Base-by-base conservation (phyloP, 2,888 invertebrate genomes). In the Nemotelus nigrinus region DNA sequence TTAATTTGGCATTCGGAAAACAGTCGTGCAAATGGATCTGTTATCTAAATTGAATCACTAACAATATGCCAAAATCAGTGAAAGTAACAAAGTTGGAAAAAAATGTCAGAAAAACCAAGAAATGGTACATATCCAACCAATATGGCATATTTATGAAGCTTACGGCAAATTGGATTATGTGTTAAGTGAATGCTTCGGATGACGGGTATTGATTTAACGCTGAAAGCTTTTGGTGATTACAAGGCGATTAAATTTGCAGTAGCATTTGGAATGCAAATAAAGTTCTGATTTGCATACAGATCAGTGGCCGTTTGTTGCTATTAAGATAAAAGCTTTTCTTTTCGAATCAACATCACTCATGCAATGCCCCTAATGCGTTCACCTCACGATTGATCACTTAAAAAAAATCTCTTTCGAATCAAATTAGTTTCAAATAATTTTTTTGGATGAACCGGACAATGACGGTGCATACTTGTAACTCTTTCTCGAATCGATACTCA, bases 1-100 rank as follows among this genome's bases (percentile, higher is more conserved):
- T 55, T 43, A 44, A 55, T 71, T 71, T 71, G 71, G 71, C 57
- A 71, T 71, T 71, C 71, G 57, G 57, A 71, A 71, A 71, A 57
- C 57, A 71, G 71, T n/a, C 55, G 71, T 8, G 47, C 25, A 10
- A 10, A 45, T 8, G 4, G 44, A 53, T 43, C 43, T 71, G 10
- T 57, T 55, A 70, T 71, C 71, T 53, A 8, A 71, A 57, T 71
- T n/a, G 10, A 71, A 71, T 43, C 41, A 71, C 57, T 57, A 65
- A 71, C 55, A 44, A 43, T 39, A 48, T 44, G 57, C 10, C 10
- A 63, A 65, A 47, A 65, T 47, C 10, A 39, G 71, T 57, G 71
- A 71, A 71, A 71, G 55, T 53, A 71, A 44, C 44, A 2, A 25
- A 25, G 25, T 25, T 25, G 3, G 3, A 45, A 55, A 71, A 55